phyloP scores from a whole-genome alignment of 2,113 vertebrate genomes.

The Noctilio leporinus region DNA sequence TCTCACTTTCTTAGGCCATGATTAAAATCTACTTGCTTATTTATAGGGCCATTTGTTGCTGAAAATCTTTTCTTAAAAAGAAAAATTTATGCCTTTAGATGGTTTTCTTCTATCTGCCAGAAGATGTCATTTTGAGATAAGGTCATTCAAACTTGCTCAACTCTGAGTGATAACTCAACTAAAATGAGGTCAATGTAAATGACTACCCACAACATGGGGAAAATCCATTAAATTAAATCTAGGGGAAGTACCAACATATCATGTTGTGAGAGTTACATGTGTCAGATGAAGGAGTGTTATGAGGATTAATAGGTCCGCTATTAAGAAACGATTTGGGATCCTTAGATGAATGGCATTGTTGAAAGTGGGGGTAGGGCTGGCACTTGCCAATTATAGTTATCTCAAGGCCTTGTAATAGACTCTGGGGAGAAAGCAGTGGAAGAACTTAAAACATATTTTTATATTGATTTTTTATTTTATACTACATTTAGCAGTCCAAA shows the following conservation, averaged over 20 bases:
- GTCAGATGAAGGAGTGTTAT: constrained; percentile 71
- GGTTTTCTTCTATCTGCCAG: constrained; percentile 76
- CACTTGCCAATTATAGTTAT: constrained; percentile 41
- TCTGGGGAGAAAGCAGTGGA: constrained; percentile 45
- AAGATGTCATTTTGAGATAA: constrained; percentile 77
- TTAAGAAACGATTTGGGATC: constrained; percentile 65
- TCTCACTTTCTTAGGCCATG: constrained; percentile 44
- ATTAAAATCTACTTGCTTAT: constrained; percentile 73
- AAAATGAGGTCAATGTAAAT: constrained; percentile 80
- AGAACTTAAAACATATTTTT: constrained; percentile 30
- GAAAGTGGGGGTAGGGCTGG: constrained; percentile 46
- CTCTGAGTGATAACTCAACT: constrained; percentile 78
- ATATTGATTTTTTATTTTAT: constrained; percentile 14
- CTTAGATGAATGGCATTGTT: constrained; percentile 58
- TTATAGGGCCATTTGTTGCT: constrained; percentile 75
- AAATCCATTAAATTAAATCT: constrained; percentile 77
- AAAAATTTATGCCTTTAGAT: constrained; percentile 71
- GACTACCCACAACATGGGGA: constrained; percentile 63
- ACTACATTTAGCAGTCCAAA: constrained; percentile 10
- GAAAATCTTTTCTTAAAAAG: constrained; percentile 71
- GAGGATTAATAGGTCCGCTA: constrained; percentile 72
- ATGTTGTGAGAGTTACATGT: constrained; percentile 66
- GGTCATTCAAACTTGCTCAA: constrained; percentile 75
- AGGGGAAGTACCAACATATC: constrained; percentile 71
- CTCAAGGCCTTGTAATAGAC: constrained; percentile 42